Evolutionary conservation across 1,140 invertebrate genomes (phyloP).

Genomic region (Dreissena rostriformis): DNA sequence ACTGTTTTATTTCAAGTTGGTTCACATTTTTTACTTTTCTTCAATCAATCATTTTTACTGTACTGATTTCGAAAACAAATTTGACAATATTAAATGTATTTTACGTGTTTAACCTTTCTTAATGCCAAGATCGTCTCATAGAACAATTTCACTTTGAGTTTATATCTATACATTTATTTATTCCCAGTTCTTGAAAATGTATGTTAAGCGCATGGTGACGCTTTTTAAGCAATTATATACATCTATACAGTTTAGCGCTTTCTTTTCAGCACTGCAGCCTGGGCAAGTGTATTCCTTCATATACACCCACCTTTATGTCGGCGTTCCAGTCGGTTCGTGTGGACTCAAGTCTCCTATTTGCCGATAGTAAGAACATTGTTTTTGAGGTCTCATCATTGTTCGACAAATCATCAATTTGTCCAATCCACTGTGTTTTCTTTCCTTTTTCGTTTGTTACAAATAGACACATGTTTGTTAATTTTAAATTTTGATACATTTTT

Average conservation of each 20-base stretch:
- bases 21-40: too few relatives aligned
- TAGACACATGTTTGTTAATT: neutral
- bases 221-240: neutral
- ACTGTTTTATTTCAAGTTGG: too few relatives aligned
- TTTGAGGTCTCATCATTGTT: neutral
- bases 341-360: neutral
- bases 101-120: neutral
- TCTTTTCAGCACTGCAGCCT: neutral
- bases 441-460: neutral
- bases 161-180: neutral
- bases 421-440: neutral
- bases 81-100: neutral
- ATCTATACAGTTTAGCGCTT: neutral
- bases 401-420: neutral
- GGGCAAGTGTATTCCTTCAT: neutral
- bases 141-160: neutral
- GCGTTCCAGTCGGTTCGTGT: slow-evolving; percentile 1
- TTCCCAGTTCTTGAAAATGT: neutral
- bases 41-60: too few relatives aligned
- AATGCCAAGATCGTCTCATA: neutral
- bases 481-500: neutral
- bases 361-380: neutral
- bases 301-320: neutral
- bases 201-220: neutral
- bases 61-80: too few relatives aligned